These are phyloP conservation scores for Mylabris phalerata DNA, from an alignment of 1,140 invertebrate genomes.

Conservation along the genomic window DNA sequence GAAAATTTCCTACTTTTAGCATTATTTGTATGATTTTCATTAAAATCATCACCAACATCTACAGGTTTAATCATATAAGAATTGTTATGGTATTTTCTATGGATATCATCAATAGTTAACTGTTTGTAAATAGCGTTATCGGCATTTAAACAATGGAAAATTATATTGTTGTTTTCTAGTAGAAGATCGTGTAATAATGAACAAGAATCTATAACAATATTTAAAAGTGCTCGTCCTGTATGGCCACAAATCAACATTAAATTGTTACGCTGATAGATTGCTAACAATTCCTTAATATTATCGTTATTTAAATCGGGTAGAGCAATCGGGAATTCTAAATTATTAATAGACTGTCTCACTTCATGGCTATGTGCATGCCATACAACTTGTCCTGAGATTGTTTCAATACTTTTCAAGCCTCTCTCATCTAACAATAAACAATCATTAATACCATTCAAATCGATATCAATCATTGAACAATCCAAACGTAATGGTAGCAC, in stretches of 20 bases:
- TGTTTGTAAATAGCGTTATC: background rate
- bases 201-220: conserved; percentile 14
- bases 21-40: background rate
- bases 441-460: conserved; percentile 60
- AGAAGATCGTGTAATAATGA: conserved; percentile 5
- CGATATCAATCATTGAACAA: conserved; percentile 62
- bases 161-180: background rate
- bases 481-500: conserved; percentile 60
- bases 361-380: conserved; percentile 54
- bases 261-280: conserved; percentile 50
- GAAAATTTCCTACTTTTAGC: conserved; percentile 7
- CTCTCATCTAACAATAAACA: conserved; percentile 63
- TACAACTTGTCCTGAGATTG: conserved; percentile 56
- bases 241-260: conserved; percentile 58
- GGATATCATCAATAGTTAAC: conserved; percentile 5
- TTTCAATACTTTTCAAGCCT: conserved; percentile 63
- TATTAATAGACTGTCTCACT: conserved; percentile 29
- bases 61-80: background rate
- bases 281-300: conserved; percentile 58
- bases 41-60: background rate
- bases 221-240: conserved; percentile 49
- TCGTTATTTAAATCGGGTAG: conserved; percentile 65
- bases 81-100: conserved; percentile 7
- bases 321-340: conserved; percentile 61
- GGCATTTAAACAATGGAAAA: conserved; percentile 11